Percentiles rank a stretch among this genome's conserved stretches.
phyloP scores from a whole-genome alignment of 37 sponge, comb jelly and placozoan species.

The Axinella damicornis region DNA sequence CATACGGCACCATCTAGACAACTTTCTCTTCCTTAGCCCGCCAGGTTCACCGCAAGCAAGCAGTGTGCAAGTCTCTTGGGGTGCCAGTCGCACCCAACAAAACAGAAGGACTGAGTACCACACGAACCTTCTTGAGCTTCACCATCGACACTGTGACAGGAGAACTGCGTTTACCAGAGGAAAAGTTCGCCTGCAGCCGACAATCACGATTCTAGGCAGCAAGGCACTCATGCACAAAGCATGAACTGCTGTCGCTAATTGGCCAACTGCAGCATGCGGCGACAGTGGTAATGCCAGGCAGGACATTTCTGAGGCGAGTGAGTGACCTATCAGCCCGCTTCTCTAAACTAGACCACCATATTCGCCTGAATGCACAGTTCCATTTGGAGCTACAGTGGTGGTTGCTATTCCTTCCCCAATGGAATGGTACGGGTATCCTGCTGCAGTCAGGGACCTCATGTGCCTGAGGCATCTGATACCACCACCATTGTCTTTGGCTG shows the following conservation, averaged over 20 bases:
- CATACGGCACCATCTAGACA: too few species aligned
- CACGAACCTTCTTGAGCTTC: slow-evolving; percentile 21
- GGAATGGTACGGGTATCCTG: slow-evolving; percentile 38
- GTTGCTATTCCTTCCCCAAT: slow-evolving; percentile 21
- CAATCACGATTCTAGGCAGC: neutral
- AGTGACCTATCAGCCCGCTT: neutral
- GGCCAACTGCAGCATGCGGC: slow-evolving; percentile 9
- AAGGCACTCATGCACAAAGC: neutral
- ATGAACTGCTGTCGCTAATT: slow-evolving; percentile 29
- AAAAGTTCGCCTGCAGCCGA: slow-evolving; percentile 17
- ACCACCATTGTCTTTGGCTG: slow-evolving; percentile 14
- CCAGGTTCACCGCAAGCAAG: too few species aligned
- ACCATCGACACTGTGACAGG: slow-evolving; percentile 14
- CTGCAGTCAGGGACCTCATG: slow-evolving; percentile 26
- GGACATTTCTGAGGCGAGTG: slow-evolving; percentile 15
- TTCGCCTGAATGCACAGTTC: slow-evolving; percentile 35
- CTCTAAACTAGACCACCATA: slow-evolving; percentile 15
- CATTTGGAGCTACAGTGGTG: slow-evolving; percentile 46
- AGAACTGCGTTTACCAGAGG: slow-evolving; percentile 18
- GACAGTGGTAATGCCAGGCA: slow-evolving; percentile 1
- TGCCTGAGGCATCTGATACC: slow-evolving; percentile 31
- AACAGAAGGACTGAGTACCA: neutral
- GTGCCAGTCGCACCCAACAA: too few species aligned
- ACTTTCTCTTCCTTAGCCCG: too few species aligned
- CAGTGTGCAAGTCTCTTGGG: too few species aligned